These are phyloP conservation scores for Heteropelma amictum DNA, from an alignment of 2,888 invertebrate species.

Conservation along the genomic window DNA sequence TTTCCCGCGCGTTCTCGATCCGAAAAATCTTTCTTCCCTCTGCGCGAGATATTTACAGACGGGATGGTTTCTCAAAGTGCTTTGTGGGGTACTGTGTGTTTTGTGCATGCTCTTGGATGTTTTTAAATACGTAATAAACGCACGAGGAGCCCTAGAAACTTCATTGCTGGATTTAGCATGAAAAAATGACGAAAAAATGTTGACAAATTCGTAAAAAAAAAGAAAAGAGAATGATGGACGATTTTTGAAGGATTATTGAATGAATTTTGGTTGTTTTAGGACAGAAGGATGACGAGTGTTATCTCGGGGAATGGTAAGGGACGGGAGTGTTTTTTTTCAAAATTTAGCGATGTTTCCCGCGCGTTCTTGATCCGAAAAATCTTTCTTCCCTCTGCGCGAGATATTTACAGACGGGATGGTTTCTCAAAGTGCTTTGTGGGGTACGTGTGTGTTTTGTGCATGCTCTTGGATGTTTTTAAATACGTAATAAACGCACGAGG, in stretches of 20 bases:
- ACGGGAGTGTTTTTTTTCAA: no score
- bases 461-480: slow-evolving; percentile 6
- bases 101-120: slow-evolving; percentile 1
- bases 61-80: slow-evolving; percentile 64
- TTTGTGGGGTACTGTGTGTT: slow-evolving; percentile 58
- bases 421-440: slow-evolving; percentile 65
- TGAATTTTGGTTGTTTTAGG: no score
- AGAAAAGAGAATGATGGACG: neutral
- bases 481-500: neutral
- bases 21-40: no score
- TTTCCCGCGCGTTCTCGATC: no score
- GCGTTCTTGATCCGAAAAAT: no score
- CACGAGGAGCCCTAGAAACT: no score
- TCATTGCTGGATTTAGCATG: no score
- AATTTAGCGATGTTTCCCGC: no score
- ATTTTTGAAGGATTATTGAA: no score
- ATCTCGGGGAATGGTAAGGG: no score
- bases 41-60: slow-evolving; percentile 31
- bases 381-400: neutral
- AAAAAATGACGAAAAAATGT: no score
- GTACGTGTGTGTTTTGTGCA: slow-evolving; percentile 22
- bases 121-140: neutral
- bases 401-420: slow-evolving; percentile 49
- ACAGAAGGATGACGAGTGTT: no score
- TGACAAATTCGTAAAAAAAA: neutral